Base-by-base conservation (phyloP, 2,888 invertebrate genomes). In the Pyrrhosoma nymphula region DNA sequence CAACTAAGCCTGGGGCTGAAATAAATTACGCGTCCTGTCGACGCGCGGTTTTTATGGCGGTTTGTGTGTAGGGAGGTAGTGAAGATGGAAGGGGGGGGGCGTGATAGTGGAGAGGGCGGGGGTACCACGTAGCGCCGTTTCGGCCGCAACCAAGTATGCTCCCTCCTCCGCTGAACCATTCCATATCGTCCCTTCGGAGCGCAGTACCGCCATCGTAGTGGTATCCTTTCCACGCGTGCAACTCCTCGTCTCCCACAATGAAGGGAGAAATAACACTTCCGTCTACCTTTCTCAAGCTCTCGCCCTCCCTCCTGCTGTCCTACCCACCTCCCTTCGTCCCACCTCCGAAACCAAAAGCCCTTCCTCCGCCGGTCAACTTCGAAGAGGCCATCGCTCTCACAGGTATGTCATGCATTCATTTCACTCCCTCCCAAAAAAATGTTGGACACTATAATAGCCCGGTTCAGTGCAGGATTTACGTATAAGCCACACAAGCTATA, bases 301-400 rank as follows among this genome's bases (percentile, higher is more conserved):
- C 93, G 63, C 93, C 93, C 10, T 93, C 93, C 47, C 93, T 93
- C 69, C 75, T 93, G 69, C 69, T 93, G 47, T 69, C 93, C 47
- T n/a, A 75, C 75, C 69, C 93, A 18, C 93, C 93, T 47, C 93
- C 93, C 26, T 93, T 69, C n/a, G 69, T 93, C 14, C 93, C 93
- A 39, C 93, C 93, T 47, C 69, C 93, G 39, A 93, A 93, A 69
- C 93, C 93, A 4, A 93, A 93, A 47, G 69, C 47, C 47, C 69
- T 47, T n/a, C 75, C 93, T 47, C 93, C 93, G 14, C 47, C 93
- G n/a, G 69, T 69, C 69, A 69, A 39, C 18, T 93, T 93, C n/a
- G 93, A 93, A n/a, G 93, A 93, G 75, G 93, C 93, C 75, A 93
- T 93, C 93, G 93, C 93, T 69, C 93, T 93, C n/a, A 93, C 93